Evolutionary conservation across 92 coral and sea anemone species (phyloP), one percentile per base, ranked within the genome.

Genomic region (Palythoa heliodiscus): DNA sequence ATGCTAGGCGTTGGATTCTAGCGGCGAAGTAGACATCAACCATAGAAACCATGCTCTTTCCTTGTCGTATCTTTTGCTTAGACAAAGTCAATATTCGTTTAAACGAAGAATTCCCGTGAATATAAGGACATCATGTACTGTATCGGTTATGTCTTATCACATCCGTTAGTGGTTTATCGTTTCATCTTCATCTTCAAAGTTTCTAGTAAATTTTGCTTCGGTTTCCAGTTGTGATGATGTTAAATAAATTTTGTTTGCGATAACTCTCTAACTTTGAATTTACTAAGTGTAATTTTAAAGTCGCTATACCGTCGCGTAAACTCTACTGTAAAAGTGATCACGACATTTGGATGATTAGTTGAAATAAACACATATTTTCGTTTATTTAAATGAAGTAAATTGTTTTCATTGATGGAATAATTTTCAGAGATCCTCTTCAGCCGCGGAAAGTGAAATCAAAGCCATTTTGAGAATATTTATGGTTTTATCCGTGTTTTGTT

Each of bases 31-130:
- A 69, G 73, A 80, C 58, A 22, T 80, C 60, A 29, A 7, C 84
- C 84, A 80, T 80, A 69, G 84, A 80, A 80, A 80, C 84, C 17
- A 24, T n/a, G 47, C 22, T 43, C 54, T 54, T 40, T 19, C 74
- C 66, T 80, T 64, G 73, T 67, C 74, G 16, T 40, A 66, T 40
- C 84, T 48, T 80, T 78, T 43, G 57, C 74, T 80, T 13, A 80
- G 74, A 25, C 91, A 77, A 92, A 92, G 93, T 90, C 93, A 92
- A 88, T 88, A 90, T 90, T 90, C 91, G 79, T 84, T 88, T 90
- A 86, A 82, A 75, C 85, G 87, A 88, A 82, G 82, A 92, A 87
- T 89, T 90, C 82, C 87, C 91, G 70, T 86, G 89, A 78, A 88
- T 91, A 83, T 71, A 83, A 7, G 85, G 77, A 84, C 87, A 81